A percentile compares a stretch with the other conserved stretches of the same genome.
These are phyloP conservation scores for Karalla daura DNA, from an alignment of 2,797 vertebrate genomes.

Conservation along the genomic window DNA sequence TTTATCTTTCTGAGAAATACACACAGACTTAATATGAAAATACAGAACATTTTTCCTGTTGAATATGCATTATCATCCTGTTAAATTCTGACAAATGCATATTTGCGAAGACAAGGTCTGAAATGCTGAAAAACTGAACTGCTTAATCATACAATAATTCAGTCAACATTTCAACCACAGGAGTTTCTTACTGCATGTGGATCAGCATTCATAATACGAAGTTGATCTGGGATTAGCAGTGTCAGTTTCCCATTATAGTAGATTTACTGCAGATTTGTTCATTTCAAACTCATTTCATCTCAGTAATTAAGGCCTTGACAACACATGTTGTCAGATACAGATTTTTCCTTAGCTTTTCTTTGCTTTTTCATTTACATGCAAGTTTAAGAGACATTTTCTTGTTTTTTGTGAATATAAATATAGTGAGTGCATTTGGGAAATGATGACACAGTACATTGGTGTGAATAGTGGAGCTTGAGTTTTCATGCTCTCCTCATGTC, in stretches of 20 bases:
- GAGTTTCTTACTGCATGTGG: not conserved
- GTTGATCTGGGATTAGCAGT: not conserved
- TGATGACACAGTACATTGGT: too few relatives aligned
- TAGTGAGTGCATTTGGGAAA: too few relatives aligned
- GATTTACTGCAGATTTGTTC: not conserved
- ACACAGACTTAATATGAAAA: too few relatives aligned
- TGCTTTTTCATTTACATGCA: too few relatives aligned
- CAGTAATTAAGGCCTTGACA: too few relatives aligned
- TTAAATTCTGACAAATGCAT: not conserved
- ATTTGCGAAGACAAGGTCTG: not conserved
- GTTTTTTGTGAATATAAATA: too few relatives aligned
- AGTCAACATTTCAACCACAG: not conserved
- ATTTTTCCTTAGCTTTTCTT: too few relatives aligned
- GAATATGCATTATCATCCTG: not conserved
- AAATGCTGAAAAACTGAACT: too few relatives aligned
- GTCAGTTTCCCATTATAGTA: not conserved
- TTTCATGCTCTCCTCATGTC: too few relatives aligned
- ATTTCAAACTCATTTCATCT: not conserved
- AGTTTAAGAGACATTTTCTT: too few relatives aligned
- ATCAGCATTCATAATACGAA: not conserved
- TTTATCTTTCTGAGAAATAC: not conserved
- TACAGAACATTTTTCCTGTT: not conserved
- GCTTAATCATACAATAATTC: not conserved
- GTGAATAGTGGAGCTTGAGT: too few relatives aligned
- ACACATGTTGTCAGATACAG: too few relatives aligned